Conservation (phyloP, 2,113 vertebrate genomes). For the Suricata suricatta region DNA sequence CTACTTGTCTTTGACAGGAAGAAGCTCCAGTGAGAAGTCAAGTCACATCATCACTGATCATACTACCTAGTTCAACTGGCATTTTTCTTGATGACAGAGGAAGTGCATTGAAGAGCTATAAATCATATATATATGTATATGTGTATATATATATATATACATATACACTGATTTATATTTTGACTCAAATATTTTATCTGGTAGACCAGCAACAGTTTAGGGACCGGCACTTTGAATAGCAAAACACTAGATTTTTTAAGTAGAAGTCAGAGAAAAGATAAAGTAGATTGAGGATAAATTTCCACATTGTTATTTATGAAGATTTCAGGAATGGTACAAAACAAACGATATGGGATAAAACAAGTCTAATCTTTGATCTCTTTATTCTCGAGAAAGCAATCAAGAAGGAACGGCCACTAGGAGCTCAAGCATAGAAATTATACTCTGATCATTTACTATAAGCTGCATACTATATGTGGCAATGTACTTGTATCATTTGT, state of each 20-base stretch:
- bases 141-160: too few species aligned
- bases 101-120: not conserved
- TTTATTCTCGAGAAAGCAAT: not conserved
- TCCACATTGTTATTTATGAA: not conserved
- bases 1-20: not conserved
- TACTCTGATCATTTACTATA: not conserved
- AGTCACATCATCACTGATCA: not conserved
- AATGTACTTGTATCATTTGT: not conserved
- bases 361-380: not conserved
- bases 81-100: not conserved
- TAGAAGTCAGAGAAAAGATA: not conserved
- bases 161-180: not conserved
- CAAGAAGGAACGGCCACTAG: not conserved
- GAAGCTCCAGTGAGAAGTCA: not conserved
- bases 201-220: not conserved
- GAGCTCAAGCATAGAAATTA: not conserved
- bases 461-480: too few species aligned
- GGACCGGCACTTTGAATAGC: not conserved
- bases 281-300: not conserved
- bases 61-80: not conserved
- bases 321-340: not conserved
- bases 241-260: not conserved
- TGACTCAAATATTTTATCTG: not conserved
- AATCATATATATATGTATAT: too few species aligned
- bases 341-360: not conserved